Evolutionary conservation across 2,797 vertebrate species (phyloP).

Genomic region (Sebastes goodei): DNA sequence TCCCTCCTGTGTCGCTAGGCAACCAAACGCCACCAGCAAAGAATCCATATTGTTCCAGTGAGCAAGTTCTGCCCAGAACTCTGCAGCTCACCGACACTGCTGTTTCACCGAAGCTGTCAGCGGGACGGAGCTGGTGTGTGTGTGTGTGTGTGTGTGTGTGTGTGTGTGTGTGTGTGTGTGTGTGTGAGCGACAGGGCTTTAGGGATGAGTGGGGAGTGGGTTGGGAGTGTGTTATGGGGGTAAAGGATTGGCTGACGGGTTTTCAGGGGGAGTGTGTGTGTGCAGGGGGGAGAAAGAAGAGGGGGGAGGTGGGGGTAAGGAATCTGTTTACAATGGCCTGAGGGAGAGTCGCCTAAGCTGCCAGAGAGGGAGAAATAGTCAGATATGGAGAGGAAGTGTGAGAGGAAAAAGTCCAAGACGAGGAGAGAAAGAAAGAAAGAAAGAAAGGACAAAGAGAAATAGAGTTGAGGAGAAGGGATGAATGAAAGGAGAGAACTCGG

Average conservation of each 20-base stretch:
- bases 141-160: conserved; percentile 11
- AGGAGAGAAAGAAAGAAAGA: background rate
- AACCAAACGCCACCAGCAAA: conserved; percentile 63
- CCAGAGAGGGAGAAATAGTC: conserved; percentile 43
- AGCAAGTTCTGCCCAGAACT: conserved; percentile 61
- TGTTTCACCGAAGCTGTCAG: conserved; percentile 37
- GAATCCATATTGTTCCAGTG: conserved; percentile 72
- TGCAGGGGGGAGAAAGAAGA: background rate
- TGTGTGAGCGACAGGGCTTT: conserved; percentile 33
- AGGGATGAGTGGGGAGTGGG: conserved; percentile 53
- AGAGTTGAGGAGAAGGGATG: background rate
- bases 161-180: conserved; percentile 11
- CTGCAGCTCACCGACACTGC: conserved; percentile 12
- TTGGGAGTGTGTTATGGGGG: conserved; percentile 65
- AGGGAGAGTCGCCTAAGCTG: conserved; percentile 63
- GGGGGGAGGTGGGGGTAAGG: conserved; percentile 58
- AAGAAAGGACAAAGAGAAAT: background rate
- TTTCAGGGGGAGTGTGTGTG: conserved; percentile 36
- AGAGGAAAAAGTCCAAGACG: background rate
- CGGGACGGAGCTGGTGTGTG: conserved; percentile 15
- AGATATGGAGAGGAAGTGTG: conserved; percentile 11
- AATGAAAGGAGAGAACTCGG: background rate
- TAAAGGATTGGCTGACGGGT: conserved; percentile 68
- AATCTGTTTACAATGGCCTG: conserved; percentile 80
- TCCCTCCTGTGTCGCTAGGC: conserved; percentile 62